Evolutionary conservation across 1,140 invertebrate genomes (phyloP), one percentile per base, ranked within the genome.

Genomic region (Galendromus occidentalis): DNA sequence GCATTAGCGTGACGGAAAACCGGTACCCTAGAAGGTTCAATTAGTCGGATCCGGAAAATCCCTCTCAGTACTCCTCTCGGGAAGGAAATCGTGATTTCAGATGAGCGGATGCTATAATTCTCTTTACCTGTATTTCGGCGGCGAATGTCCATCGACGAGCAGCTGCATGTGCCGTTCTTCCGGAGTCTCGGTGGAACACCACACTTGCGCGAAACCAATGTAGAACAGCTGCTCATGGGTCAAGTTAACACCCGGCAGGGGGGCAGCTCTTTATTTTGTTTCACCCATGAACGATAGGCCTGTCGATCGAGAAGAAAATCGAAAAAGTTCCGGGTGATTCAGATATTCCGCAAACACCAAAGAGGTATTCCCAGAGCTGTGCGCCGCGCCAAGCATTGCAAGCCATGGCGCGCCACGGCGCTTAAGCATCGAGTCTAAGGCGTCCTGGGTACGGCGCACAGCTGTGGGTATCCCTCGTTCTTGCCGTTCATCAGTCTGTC

Each of bases 161-260:
- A 72, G 64, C 45, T 71, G 71, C 33, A 72, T 45, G 65, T 69
- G 71, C 41, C 68, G 64, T n/a, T 68, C 69, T 64, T 72, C 71
- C 12, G 69, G 70, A 7, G 71, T 72, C 25, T 67, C 70, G 0
- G 68, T 65, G 2, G 69, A 70, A 64, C 71, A 72, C 72, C 71
- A 73, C 17, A 73, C 71, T 82, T 92, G 89, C 29, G 89, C 87
- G 76, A 92, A 94, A 41, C 87, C 87, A 17, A 95, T 77, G 71
- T 93, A 95, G 75, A 95, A 95, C 42, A 93, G 77, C 74, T 93
- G 89, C n/a, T 83, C 79, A 75, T 91, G 87, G 1, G 84, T 88
- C 39, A 88, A 76, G 70, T 86, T 83, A 1, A 93, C 74, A 5
- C 88, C 90, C 0, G 91, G 89, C 20, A 92, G 76, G 12, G 82